Conservation (phyloP, 1,140 invertebrate genomes). For the Drosophila kohkoa region DNA sequence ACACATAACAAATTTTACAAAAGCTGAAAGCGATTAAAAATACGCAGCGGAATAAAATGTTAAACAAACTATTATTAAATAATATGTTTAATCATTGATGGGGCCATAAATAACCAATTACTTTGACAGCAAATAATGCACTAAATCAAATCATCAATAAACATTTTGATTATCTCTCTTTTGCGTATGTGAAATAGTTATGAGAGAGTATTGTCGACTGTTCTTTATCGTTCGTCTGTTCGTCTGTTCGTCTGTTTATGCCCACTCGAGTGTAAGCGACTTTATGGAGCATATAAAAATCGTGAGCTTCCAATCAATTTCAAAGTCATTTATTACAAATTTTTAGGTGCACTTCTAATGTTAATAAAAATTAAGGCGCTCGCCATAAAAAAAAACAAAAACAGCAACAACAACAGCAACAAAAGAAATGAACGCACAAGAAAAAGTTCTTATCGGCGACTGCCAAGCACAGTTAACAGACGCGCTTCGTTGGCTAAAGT, state of each 20-base stretch:
- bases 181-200: conserved; percentile 22
- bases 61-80: not conserved
- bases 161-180: conserved; percentile 23
- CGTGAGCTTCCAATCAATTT: conserved; percentile 72
- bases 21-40: conserved; percentile 1
- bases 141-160: conserved; percentile 25
- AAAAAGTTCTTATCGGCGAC: conserved; percentile 63
- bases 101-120: conserved; percentile 15
- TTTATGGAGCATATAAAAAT: conserved; percentile 63
- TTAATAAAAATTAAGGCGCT: conserved; percentile 75
- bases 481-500: conserved; percentile 32
- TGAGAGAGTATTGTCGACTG: not conserved
- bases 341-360: conserved; percentile 69
- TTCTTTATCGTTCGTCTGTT: too few species aligned
- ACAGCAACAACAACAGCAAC: conserved; percentile 37
- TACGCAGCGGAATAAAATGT: not conserved
- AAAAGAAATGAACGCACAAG: conserved; percentile 1
- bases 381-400: conserved; percentile 39
- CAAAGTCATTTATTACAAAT: conserved; percentile 80
- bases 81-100: conserved; percentile 7
- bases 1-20: not conserved
- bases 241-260: conserved; percentile 8
- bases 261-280: conserved; percentile 37
- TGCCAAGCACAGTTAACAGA: conserved; percentile 56
- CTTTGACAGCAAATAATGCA: conserved; percentile 5